Evolutionary conservation across 1,140 invertebrate species (phyloP).

Genomic region (Pentalonia nigronervosa): DNA sequence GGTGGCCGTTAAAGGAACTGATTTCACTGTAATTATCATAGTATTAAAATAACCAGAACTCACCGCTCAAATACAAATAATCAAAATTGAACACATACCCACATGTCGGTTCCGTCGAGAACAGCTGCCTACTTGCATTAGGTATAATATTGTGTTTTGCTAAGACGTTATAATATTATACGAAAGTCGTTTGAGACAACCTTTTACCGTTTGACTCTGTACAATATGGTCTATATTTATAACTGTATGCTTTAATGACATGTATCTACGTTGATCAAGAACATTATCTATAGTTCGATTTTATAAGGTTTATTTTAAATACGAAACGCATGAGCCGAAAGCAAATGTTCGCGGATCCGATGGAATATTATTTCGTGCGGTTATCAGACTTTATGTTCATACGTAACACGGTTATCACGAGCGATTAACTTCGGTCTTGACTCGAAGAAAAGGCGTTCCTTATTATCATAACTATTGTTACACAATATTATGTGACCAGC

Average conservation of each 20-base stretch:
- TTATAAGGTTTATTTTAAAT: background rate
- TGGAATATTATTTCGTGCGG: background rate
- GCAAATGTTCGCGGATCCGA: background rate
- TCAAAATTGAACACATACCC: background rate
- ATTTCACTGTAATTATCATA: background rate
- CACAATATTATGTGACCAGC: background rate
- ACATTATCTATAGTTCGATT: background rate
- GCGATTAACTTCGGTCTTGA: background rate
- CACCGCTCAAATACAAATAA: background rate
- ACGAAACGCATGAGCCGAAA: background rate
- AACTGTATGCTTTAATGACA: background rate
- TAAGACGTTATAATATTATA: background rate
- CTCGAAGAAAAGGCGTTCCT: background rate
- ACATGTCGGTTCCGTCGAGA: background rate
- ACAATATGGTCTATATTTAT: background rate
- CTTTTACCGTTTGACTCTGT: background rate
- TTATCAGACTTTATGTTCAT: background rate
- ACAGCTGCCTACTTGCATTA: too few relatives aligned
- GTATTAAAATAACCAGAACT: too few relatives aligned
- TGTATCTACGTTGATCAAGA: background rate
- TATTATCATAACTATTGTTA: background rate
- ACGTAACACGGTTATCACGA: background rate
- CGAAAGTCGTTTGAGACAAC: background rate
- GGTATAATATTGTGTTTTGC: too few relatives aligned
- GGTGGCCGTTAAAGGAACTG: too few relatives aligned